phyloP scores from a whole-genome alignment of 2,113 vertebrate genomes.

The Lasiurus borealis region DNA sequence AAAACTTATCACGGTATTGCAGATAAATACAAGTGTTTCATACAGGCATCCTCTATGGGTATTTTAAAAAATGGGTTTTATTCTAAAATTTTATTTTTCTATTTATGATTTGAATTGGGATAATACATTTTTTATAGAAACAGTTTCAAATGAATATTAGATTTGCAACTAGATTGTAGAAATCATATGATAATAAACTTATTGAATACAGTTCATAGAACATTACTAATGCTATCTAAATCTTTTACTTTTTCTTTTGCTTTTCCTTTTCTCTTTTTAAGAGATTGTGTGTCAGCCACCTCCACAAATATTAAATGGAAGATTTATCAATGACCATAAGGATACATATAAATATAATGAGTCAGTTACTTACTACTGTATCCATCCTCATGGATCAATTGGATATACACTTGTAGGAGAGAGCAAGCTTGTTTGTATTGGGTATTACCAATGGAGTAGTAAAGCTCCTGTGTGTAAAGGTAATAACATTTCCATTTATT shows the following conservation, averaged over 20 bases:
- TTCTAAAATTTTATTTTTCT: conserved; percentile 25
- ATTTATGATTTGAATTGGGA: not conserved
- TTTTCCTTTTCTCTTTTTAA: conserved; percentile 47
- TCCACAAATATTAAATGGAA: conserved; percentile 75
- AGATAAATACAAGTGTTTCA: not conserved
- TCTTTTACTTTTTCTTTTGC: not conserved
- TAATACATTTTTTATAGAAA: not conserved
- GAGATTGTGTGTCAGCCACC: conserved; percentile 75
- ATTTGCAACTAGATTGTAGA: not conserved
- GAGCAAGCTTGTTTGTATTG: not conserved
- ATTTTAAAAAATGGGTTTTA: conserved; percentile 19
- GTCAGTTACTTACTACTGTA: conserved; percentile 78
- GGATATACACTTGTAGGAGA: conserved; percentile 77
- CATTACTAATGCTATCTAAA: not conserved
- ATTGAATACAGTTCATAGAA: not conserved
- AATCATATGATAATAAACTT: not conserved
- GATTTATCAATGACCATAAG: rapidly evolving
- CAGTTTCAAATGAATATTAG: not conserved
- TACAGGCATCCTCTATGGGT: too few species aligned
- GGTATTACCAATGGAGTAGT: conserved; percentile 74
- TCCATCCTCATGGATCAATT: rapidly evolving
- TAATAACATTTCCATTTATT: conserved; percentile 45
- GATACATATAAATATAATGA: conserved; percentile 70
- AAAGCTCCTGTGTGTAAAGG: conserved; percentile 83
- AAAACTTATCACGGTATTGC: not conserved